Base-by-base conservation (phyloP, 2,888 invertebrate genomes). In the Caenorhabditis sulstoni region DNA sequence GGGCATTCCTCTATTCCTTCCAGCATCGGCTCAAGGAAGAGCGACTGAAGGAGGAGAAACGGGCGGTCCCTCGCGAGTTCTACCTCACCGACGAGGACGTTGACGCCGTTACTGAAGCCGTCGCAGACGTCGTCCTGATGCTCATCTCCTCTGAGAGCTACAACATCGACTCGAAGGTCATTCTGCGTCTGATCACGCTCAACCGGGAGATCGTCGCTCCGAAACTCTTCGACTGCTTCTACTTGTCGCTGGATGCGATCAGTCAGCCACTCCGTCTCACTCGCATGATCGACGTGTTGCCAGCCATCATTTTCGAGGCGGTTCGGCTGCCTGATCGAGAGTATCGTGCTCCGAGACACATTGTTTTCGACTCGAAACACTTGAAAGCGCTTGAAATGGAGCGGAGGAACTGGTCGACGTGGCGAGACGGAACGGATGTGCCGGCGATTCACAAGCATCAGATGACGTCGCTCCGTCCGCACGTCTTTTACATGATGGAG, bases 401-500 rank as follows among this genome's bases (percentile, higher is more conserved):
- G 37, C 45, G 78, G 20, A 67, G 37, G 14, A 39, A 44, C 9
- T 79, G 61, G 62, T 35, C 61, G 14, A 58, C 78, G 20, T 73
- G 47, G 49, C 23, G 61, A 29, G 9, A 16, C 16, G 16, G 71
- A 61, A 29, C 71, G 64, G 9, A 59, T 65, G 23, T 71, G 7
- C 29, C 50, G 2, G 16, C 53, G 18, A 20, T 71, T 1, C 20
- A 47, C 22, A 65, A 20, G 35, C 76, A 70, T 22, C 16, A 44
- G 12, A 59, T 70, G 29, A 65, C 52, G 9, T 57, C 47, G 23
- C 58, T 78, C 18, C 50, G 81, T 18, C 62, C 76, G 18, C 83
- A 83, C 57, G 58, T 79, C 16, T 78, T 83, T 44, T 80, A 81
- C 59, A 66, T 83, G 4, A 57, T 83, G 61, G 81, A 85, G 62